These are phyloP conservation scores for Labroides dimidiatus DNA, from an alignment of 2,797 vertebrate genomes.

Conservation along the genomic window DNA sequence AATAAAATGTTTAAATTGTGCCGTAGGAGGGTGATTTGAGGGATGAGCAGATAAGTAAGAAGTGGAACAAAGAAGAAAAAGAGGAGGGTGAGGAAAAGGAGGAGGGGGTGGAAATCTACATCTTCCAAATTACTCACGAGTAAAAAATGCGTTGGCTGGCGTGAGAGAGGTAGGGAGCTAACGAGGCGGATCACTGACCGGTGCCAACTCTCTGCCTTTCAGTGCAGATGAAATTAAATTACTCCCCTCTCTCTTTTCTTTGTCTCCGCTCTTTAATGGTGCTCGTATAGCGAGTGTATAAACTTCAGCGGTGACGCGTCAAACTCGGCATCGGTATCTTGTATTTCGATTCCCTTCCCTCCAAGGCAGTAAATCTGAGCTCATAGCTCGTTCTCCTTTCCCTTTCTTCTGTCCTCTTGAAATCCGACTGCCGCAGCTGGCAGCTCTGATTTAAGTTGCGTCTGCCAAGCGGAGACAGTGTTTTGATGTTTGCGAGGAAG, in stretches of 20 bases:
- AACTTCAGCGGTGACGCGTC: slow-evolving; percentile 50
- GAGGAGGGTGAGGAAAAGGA: slow-evolving; percentile 18
- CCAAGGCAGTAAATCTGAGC: slow-evolving; percentile 66
- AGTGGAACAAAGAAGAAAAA: slow-evolving; percentile 40
- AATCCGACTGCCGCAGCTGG: slow-evolving; percentile 29
- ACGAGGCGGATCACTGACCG: slow-evolving; percentile 58
- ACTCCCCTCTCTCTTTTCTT: slow-evolving; percentile 54
- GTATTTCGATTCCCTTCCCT: slow-evolving; percentile 58
- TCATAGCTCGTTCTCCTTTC: slow-evolving; percentile 30
- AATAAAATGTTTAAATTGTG: slow-evolving; percentile 29
- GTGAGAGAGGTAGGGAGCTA: slow-evolving; percentile 58
- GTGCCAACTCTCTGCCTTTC: slow-evolving; percentile 70
- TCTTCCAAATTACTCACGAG: slow-evolving; percentile 69
- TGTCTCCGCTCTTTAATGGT: slow-evolving; percentile 50
- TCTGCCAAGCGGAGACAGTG: slow-evolving; percentile 48
- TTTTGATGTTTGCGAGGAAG: slow-evolving; percentile 46
- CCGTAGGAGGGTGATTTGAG: slow-evolving; percentile 33
- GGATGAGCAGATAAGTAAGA: slow-evolving; percentile 50
- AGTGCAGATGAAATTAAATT: slow-evolving; percentile 72
- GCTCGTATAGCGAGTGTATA: slow-evolving; percentile 44
- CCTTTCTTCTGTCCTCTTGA: slow-evolving; percentile 20
- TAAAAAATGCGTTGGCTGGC: slow-evolving; percentile 60
- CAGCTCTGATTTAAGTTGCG: slow-evolving; percentile 26
- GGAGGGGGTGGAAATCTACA: slow-evolving; percentile 37
- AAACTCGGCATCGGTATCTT: slow-evolving; percentile 49